phyloP scores from a whole-genome alignment of 30 jellyfish, hydroid and myxozoan genomes.

The Phacellophora camtschatica region DNA sequence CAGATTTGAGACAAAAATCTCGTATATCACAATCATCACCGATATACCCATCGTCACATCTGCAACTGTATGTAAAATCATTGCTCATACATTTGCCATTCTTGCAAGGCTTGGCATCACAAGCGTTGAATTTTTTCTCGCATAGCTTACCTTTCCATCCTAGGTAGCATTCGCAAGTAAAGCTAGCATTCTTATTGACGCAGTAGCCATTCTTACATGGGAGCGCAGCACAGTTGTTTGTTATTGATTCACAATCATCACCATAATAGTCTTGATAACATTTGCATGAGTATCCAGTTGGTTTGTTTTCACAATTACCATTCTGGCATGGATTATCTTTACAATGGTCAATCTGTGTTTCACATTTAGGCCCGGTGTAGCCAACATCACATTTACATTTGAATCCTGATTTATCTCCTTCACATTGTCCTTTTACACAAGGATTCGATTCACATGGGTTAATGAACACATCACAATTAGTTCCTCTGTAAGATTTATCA shows the following conservation, averaged over 20 bases:
- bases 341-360: slow-evolving; percentile 20
- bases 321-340: slow-evolving; percentile 35
- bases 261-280: slow-evolving; percentile 42
- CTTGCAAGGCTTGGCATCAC: slow-evolving; percentile 26
- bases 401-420: not conserved
- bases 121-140: slow-evolving; percentile 12
- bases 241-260: not conserved
- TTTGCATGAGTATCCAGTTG: slow-evolving; percentile 33
- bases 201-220: slow-evolving; percentile 47
- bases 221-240: slow-evolving; percentile 20
- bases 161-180: slow-evolving; percentile 3
- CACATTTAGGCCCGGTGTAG: slow-evolving; percentile 40
- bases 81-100: slow-evolving; percentile 19
- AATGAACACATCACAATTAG: slow-evolving; percentile 7
- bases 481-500: not conserved
- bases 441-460: slow-evolving; percentile 49
- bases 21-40: slow-evolving; percentile 29
- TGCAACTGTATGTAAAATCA: slow-evolving; percentile 3
- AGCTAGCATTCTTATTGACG: slow-evolving; percentile 4
- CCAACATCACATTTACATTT: slow-evolving; percentile 36
- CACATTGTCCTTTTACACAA: slow-evolving; percentile 26
- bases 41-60: slow-evolving; percentile 37
- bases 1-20: slow-evolving; percentile 20
- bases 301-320: slow-evolving; percentile 36
- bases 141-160: slow-evolving; percentile 48